These are phyloP conservation scores for Poecilia velifera DNA, from an alignment of 2,797 vertebrate species.

Conservation along the genomic window DNA sequence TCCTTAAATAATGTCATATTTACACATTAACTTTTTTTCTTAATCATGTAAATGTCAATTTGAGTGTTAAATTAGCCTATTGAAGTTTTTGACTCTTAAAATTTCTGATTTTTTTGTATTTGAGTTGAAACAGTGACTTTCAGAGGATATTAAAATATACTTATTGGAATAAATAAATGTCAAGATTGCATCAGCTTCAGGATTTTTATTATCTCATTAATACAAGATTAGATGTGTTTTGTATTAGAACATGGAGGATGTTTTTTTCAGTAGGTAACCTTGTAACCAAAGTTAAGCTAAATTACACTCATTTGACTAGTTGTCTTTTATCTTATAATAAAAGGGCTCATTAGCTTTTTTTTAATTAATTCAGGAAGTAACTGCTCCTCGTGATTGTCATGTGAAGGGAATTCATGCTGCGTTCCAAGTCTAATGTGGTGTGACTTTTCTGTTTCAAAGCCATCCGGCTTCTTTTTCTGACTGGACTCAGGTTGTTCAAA, in stretches of 20 bases:
- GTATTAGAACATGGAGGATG: neutral
- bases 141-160: neutral
- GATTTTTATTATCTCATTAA: slow-evolving; percentile 10
- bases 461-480: slow-evolving; percentile 61
- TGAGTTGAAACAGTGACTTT: neutral
- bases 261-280: slow-evolving; percentile 3
- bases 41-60: neutral
- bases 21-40: neutral
- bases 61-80: neutral
- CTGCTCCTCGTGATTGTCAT: slow-evolving; percentile 44
- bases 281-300: neutral
- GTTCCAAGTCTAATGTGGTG: slow-evolving; percentile 39
- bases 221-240: slow-evolving; percentile 12
- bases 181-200: neutral
- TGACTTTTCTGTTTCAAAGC: slow-evolving; percentile 54
- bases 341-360: slow-evolving; percentile 28
- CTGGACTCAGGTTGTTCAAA: slow-evolving; percentile 36
- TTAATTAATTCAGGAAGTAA: slow-evolving; percentile 25
- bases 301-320: slow-evolving; percentile 25
- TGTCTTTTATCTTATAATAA: slow-evolving; percentile 17
- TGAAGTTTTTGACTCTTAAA: neutral
- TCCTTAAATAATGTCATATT: neutral
- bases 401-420: slow-evolving; percentile 40
- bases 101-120: neutral
- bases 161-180: neutral